These are phyloP conservation scores for Hirtodrosophila duncani DNA, from an alignment of 2,888 invertebrate genomes.

Conservation along the genomic window DNA sequence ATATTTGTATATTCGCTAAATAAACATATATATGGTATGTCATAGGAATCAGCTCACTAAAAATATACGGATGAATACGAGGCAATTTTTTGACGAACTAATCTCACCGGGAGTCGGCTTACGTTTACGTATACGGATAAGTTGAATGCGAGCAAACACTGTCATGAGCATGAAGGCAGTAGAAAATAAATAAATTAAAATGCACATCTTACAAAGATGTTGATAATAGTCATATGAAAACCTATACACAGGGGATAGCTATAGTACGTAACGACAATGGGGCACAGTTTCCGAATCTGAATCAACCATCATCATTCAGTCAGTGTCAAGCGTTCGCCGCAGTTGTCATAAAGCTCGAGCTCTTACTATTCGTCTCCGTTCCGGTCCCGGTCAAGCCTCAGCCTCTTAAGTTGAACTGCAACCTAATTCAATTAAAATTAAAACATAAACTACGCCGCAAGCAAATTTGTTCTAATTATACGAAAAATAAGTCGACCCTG, in stretches of 20 bases:
- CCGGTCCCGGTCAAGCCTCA: no score
- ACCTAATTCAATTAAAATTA: constrained; percentile 70
- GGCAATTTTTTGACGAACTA: constrained; percentile 33
- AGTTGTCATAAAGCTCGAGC: constrained; percentile 31
- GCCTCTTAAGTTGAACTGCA: no score
- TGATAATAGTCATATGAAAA: background rate
- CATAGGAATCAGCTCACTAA: constrained; percentile 2
- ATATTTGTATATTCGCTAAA: constrained; percentile 31
- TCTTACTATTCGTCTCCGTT: constrained; percentile 5
- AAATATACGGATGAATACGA: constrained; percentile 23
- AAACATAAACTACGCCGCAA: constrained; percentile 58
- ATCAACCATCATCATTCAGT: constrained; percentile 33
- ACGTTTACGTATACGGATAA: no score
- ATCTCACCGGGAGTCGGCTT: constrained; percentile 41
- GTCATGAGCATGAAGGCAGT: constrained; percentile 17
- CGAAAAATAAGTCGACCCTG: constrained; percentile 25
- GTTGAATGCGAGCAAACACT: constrained; percentile 25
- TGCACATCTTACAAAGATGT: constrained; percentile 18
- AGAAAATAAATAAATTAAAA: constrained; percentile 60
- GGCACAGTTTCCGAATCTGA: background rate
- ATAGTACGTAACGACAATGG: no score
- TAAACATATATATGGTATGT: constrained; percentile 21
- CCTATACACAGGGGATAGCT: no score
- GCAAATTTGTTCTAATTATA: constrained; percentile 61
- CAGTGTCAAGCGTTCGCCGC: constrained; percentile 48